Evolutionary conservation across 2,113 vertebrate genomes (phyloP).

Genomic region (Spea multiplicata): DNA sequence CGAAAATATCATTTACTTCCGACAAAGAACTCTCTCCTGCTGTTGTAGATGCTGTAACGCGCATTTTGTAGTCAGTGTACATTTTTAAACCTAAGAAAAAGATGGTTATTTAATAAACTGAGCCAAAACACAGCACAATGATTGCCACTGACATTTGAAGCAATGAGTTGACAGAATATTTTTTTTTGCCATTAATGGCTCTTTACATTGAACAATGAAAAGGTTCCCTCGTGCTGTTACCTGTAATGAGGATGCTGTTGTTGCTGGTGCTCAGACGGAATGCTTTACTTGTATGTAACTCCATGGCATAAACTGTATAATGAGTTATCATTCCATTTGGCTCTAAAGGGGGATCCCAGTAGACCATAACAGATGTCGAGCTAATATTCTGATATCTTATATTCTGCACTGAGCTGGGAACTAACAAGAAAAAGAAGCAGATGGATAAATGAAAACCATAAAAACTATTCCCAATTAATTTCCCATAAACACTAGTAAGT

Average conservation of each 20-base stretch:
- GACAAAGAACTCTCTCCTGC: constrained; percentile 85
- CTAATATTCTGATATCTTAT: constrained; percentile 90
- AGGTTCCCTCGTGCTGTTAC: constrained; percentile 57
- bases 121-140: background rate
- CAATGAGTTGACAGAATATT: background rate
- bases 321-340: constrained; percentile 90
- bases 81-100: constrained; percentile 80
- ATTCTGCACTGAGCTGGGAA: constrained; percentile 85
- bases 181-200: background rate
- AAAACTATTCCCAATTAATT: background rate
- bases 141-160: too few relatives aligned
- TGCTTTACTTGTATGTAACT: constrained; percentile 68
- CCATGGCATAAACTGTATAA: constrained; percentile 85
- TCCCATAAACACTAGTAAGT: background rate
- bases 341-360: constrained; percentile 83
- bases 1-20: constrained; percentile 83
- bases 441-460: background rate
- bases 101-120: background rate
- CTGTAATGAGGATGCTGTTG: constrained; percentile 84
- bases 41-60: constrained; percentile 83
- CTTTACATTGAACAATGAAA: background rate
- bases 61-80: constrained; percentile 83
- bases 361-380: constrained; percentile 85
- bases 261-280: constrained; percentile 66
- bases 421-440: constrained; percentile 62